Percentiles rank a stretch among this genome's conserved stretches.
phyloP scores from a whole-genome alignment of 2,113 vertebrate genomes.

The Orcinus orca region DNA sequence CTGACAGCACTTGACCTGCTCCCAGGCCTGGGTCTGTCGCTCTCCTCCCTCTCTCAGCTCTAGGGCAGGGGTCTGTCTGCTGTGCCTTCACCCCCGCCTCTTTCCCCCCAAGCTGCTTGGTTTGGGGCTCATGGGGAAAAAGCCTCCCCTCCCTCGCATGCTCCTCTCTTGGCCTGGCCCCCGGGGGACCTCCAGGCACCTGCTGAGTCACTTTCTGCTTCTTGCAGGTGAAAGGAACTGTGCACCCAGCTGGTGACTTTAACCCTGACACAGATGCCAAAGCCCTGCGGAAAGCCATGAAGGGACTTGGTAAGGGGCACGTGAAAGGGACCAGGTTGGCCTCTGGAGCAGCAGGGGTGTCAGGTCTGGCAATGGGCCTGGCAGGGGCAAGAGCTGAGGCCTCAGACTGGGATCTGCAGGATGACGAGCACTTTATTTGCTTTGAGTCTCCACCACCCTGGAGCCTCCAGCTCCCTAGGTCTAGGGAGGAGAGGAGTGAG shows the following conservation, averaged over 20 bases:
- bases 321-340: not conserved
- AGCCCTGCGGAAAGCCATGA: conserved; percentile 96
- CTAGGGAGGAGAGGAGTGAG: accelerated
- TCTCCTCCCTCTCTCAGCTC: not conserved
- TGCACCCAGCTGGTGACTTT: conserved; percentile 81
- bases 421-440: not conserved
- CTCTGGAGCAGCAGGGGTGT: not conserved
- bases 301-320: conserved; percentile 90
- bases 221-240: conserved; percentile 88
- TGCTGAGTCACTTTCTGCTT: conserved; percentile 35
- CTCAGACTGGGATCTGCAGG: not conserved
- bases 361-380: not conserved
- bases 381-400: too few species aligned
- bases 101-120: conserved; percentile 53
- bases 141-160: not conserved
- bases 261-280: conserved; percentile 91
- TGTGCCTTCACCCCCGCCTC: conserved; percentile 13
- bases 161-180: not conserved
- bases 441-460: not conserved
- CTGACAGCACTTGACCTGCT: not conserved
- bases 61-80: conserved; percentile 38
- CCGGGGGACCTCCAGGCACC: not conserved
- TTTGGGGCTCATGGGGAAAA: conserved; percentile 9
- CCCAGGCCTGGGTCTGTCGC: not conserved
- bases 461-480: not conserved